Evolutionary conservation across 1,140 invertebrate species (phyloP), one percentile per base, ranked within the genome.

Genomic region (Nymphalis io): DNA sequence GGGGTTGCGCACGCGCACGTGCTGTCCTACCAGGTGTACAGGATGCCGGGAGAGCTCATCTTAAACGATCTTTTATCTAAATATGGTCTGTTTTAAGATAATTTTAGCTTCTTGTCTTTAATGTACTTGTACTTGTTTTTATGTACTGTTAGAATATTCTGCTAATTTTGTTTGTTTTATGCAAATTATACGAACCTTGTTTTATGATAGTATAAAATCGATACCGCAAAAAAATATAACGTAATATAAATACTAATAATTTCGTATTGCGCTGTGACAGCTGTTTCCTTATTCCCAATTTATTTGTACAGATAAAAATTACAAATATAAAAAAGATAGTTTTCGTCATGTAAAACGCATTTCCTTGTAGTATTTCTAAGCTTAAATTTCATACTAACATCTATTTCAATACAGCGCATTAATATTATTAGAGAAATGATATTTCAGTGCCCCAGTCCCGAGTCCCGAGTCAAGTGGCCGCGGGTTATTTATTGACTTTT

Each of bases 401-500:
- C n/a, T 33, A 33, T 44, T 15, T n/a, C 13, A 44, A 15, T 44
- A 21, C 20, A 21, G 10, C 18, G 8, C 15, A n/a, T 53, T 21
- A 20, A 53, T 21, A 13, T 53, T 12, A 53, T 53, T n/a, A 12
- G 18, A 69, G 51, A 66, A 62, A 46, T 42, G 40, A 44, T 42
- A 44, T 70, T 72, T 55, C 67, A 66, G 11, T 16, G 67, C 20
- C 51, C 67, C 59, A 70, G 62, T 48, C 55, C 51, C 48, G 20
- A 70, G 62, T 48, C 55, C 51, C 48, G 20, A 33, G 60, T 73
- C 48, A 42, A 64, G 62, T 64, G 63, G 46, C 39, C 23, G 62
- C 27, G 44, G 12, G 66, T 76, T 63, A 74, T 77, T 77, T 77
- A 77, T 77, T 77, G 67, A 70, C 75, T 74, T 77, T 77, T 77